Evolutionary conservation across 1,140 invertebrate genomes (phyloP).

Genomic region (Solenopsis invicta): DNA sequence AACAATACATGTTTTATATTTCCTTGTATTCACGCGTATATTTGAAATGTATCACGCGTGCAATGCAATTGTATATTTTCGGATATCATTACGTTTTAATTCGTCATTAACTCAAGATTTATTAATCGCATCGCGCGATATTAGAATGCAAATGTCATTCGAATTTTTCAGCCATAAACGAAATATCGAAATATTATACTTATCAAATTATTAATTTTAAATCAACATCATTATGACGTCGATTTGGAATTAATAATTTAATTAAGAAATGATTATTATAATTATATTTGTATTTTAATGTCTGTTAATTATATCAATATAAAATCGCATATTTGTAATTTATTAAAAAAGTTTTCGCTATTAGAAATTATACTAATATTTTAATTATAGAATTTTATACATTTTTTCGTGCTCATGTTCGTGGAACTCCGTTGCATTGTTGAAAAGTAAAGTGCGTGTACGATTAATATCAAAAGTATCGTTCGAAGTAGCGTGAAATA

Average conservation of each 20-base stretch:
- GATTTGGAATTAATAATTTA: not conserved
- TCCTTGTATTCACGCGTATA: not conserved
- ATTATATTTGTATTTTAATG: not conserved
- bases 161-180: not conserved
- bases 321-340: not conserved
- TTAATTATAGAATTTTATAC: not conserved
- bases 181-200: not conserved
- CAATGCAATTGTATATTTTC: not conserved
- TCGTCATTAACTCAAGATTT: not conserved
- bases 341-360: not conserved
- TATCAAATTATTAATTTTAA: not conserved
- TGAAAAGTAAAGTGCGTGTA: not conserved
- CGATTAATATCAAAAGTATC: not conserved
- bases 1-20: not conserved
- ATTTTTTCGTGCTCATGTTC: too few relatives aligned
- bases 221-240: not conserved
- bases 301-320: not conserved
- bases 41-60: not conserved
- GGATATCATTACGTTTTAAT: not conserved
- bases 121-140: not conserved
- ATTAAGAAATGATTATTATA: not conserved
- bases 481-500: not conserved
- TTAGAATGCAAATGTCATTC: not conserved
- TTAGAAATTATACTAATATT: constrained; percentile 9
- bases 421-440: too few relatives aligned